These are phyloP conservation scores for Lordiphosa andalusiaca DNA, from an alignment of 2,888 invertebrate genomes.

Conservation along the genomic window DNA sequence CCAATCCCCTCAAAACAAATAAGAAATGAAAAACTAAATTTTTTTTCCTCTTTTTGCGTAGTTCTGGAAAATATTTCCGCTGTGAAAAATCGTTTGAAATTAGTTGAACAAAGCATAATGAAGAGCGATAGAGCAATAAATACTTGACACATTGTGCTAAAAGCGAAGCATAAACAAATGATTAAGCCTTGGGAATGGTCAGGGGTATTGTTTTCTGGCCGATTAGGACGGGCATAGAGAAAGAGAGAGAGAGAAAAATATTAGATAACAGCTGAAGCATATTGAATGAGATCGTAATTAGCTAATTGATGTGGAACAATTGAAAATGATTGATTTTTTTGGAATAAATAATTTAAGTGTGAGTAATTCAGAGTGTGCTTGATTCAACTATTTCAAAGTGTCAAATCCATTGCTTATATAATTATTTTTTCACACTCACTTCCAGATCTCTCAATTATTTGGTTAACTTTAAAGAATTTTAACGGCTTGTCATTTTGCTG, in stretches of 20 bases:
- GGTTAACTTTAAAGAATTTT: slow-evolving; percentile 7
- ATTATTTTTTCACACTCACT: too few species aligned
- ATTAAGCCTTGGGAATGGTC: slow-evolving; percentile 13
- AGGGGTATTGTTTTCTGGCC: not conserved
- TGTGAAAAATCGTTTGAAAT: slow-evolving; percentile 67
- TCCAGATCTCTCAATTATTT: not conserved
- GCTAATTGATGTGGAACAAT: slow-evolving; percentile 1
- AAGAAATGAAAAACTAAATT: slow-evolving; percentile 19
- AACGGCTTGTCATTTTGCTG: slow-evolving; percentile 12
- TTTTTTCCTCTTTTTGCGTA: slow-evolving; percentile 20
- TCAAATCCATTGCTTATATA: too few species aligned
- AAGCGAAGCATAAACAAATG: slow-evolving; percentile 47
- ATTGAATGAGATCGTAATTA: slow-evolving; percentile 1
- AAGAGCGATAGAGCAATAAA: slow-evolving; percentile 56
- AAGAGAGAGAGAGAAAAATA: not conserved
- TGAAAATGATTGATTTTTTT: not conserved
- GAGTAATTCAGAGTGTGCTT: too few species aligned
- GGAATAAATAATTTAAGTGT: too few species aligned
- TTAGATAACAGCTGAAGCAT: not conserved
- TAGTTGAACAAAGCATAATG: slow-evolving; percentile 62
- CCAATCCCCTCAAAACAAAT: slow-evolving; percentile 13
- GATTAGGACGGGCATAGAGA: not conserved
- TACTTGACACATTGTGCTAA: slow-evolving; percentile 44
- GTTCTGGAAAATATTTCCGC: slow-evolving; percentile 43
- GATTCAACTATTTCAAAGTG: too few species aligned